Conservation (phyloP, 1,140 invertebrate species). For the Zaprionus africanus region DNA sequence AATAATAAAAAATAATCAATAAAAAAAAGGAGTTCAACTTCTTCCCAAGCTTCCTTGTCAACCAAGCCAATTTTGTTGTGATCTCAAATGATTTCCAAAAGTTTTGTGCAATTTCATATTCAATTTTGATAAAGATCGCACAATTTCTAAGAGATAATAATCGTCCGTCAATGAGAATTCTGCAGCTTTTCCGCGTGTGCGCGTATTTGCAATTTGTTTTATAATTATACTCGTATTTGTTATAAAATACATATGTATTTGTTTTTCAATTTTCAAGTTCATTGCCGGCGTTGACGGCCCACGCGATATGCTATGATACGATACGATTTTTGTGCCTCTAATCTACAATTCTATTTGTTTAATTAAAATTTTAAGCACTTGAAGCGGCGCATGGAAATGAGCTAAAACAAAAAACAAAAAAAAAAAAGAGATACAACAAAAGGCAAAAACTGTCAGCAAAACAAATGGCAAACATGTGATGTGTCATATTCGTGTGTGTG, state of each 20-base stretch:
- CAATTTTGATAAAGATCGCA: not conserved
- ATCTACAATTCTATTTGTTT: constrained; percentile 57
- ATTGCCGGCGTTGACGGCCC: constrained; percentile 45
- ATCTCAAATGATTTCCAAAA: not conserved
- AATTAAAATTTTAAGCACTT: constrained; percentile 56
- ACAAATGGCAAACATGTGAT: constrained; percentile 76
- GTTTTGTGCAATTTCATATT: not conserved
- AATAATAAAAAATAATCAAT: not conserved
- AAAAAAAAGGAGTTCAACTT: not conserved
- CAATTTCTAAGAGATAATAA: not conserved
- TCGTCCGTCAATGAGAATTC: not conserved
- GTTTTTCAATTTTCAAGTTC: constrained; percentile 74
- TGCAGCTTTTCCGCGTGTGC: constrained; percentile 28
- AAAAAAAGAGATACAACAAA: constrained; percentile 26
- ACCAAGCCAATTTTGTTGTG: not conserved
- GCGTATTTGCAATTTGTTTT: constrained; percentile 19
- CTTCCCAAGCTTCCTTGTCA: not conserved
- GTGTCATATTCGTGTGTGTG: constrained; percentile 25
- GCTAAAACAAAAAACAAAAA: constrained; percentile 21
- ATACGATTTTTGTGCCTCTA: constrained; percentile 38
- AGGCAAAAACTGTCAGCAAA: constrained; percentile 49
- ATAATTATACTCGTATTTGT: constrained; percentile 1
- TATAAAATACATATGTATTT: constrained; percentile 33
- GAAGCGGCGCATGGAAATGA: constrained; percentile 59
- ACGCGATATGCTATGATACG: constrained; percentile 18